These are phyloP conservation scores for Allophyes oxyacanthae DNA, from an alignment of 2,888 invertebrate species.

Conservation along the genomic window DNA sequence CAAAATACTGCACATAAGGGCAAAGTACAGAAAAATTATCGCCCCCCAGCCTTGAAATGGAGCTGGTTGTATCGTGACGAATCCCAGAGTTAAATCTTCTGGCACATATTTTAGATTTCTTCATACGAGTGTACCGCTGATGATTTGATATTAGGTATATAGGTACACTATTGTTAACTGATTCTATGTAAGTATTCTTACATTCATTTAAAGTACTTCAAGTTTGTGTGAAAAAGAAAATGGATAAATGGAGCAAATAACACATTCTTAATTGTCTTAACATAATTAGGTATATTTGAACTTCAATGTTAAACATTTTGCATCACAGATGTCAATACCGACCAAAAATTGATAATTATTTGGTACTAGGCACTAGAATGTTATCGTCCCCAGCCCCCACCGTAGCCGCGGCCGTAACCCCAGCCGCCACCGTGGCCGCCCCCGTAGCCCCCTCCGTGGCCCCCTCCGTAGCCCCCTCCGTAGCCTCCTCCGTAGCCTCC, in stretches of 20 bases:
- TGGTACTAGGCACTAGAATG: constrained; percentile 1
- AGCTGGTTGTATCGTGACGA: too few relatives aligned
- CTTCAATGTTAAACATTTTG: constrained; percentile 21
- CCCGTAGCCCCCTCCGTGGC: constrained; percentile 37
- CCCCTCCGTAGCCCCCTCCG: constrained; percentile 31
- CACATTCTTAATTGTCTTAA: not conserved
- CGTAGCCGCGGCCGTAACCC: constrained; percentile 36
- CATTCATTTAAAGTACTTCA: too few relatives aligned
- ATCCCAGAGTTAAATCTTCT: too few relatives aligned
- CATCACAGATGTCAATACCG: constrained; percentile 51
- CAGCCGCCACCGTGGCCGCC: constrained; percentile 36
- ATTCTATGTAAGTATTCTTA: not conserved
- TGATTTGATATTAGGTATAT: too few relatives aligned
- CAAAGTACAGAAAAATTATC: too few relatives aligned
- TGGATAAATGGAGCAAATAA: constrained; percentile 5
- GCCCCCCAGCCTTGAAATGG: too few relatives aligned
- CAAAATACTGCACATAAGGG: too few relatives aligned
- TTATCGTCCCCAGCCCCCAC: constrained; percentile 33
- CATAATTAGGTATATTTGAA: constrained; percentile 6
- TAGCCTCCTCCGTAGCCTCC: constrained; percentile 37
- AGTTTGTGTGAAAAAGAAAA: too few relatives aligned
- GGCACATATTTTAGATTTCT: too few relatives aligned
- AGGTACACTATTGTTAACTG: not conserved
- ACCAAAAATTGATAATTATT: not conserved
- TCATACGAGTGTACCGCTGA: too few relatives aligned